phyloP scores from a whole-genome alignment of 2,797 vertebrate species.

The Eulemur albifrons region DNA sequence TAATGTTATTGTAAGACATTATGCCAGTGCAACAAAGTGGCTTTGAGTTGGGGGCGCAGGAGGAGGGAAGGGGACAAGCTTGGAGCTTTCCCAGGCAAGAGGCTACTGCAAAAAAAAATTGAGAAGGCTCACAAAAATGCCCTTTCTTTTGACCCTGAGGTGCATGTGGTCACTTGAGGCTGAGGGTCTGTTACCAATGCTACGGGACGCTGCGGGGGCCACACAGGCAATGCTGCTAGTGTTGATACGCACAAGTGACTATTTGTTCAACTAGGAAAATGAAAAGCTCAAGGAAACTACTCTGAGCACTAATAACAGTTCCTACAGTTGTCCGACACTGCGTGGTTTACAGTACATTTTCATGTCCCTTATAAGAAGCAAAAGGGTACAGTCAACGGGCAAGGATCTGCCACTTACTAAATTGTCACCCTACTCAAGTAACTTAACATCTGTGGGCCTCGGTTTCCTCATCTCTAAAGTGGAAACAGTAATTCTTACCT shows the following conservation, averaged over 20 bases:
- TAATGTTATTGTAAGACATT: constrained; percentile 80
- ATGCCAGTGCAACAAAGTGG: constrained; percentile 63
- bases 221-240: accelerated
- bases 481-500: background rate
- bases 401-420: background rate
- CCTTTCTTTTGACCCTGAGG: background rate
- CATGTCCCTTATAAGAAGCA: background rate
- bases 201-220: background rate
- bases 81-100: constrained; percentile 43
- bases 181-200: background rate
- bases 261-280: constrained; percentile 26
- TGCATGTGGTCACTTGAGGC: background rate
- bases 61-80: background rate
- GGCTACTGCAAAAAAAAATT: background rate
- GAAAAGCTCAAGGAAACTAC: constrained; percentile 44
- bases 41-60: constrained; percentile 39
- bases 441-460: background rate
- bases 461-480: background rate
- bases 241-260: background rate
- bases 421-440: background rate
- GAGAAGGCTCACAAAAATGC: background rate
- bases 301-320: background rate
- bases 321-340: background rate
- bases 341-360: background rate
- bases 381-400: background rate